Conservation (phyloP, 2,797 vertebrate genomes). For the Chelonia mydas region DNA sequence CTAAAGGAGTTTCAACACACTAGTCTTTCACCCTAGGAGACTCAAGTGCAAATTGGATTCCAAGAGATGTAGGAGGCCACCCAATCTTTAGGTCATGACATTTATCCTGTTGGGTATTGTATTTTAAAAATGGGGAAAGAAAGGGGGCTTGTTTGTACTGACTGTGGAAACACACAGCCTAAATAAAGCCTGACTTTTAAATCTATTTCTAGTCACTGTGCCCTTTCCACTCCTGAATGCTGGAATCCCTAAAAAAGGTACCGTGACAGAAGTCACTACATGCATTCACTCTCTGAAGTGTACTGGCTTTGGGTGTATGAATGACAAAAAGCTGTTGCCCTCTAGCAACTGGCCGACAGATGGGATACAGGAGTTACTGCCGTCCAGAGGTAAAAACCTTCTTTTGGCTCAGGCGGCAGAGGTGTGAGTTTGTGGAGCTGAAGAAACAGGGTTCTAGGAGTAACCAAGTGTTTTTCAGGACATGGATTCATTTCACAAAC, state of each 20-base stretch:
- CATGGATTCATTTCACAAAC: neutral
- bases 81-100: neutral
- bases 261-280: neutral
- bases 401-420: neutral
- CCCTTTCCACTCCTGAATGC: neutral
- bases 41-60: neutral
- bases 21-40: neutral
- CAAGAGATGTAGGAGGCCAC: neutral
- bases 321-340: neutral
- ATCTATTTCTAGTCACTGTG: neutral
- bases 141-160: neutral
- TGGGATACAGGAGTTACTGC: neutral
- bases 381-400: neutral
- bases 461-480: accelerated
- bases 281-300: neutral
- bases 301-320: neutral
- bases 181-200: neutral
- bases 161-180: neutral
- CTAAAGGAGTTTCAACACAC: neutral
- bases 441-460: neutral
- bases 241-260: neutral
- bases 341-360: neutral
- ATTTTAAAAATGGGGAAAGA: neutral
- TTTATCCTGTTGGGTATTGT: neutral
- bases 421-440: no score